phyloP scores from a whole-genome alignment of 2,113 vertebrate species.

The Irena cyanogastra region DNA sequence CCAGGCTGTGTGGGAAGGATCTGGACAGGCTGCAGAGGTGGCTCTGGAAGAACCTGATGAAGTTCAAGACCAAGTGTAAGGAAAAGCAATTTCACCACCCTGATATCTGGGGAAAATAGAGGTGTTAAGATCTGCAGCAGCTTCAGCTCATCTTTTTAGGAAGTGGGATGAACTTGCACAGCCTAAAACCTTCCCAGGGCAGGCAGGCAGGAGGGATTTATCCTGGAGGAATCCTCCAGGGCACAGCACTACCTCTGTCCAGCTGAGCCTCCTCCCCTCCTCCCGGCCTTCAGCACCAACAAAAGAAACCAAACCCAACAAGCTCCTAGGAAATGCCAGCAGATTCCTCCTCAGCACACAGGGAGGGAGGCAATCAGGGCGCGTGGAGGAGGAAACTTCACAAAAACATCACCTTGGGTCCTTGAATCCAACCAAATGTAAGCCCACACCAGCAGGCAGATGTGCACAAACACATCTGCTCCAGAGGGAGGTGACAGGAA shows the following conservation, averaged over 20 bases:
- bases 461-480: not conserved
- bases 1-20: not conserved
- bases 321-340: not conserved
- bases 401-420: not conserved
- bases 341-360: not conserved
- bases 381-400: not conserved
- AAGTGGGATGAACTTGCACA: not conserved
- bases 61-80: not conserved
- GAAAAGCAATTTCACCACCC: not conserved
- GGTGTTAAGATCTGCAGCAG: not conserved
- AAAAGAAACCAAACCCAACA: not conserved
- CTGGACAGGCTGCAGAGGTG: not conserved
- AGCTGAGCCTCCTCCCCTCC: not conserved
- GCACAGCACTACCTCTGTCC: not conserved
- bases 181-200: not conserved
- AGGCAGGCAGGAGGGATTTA: not conserved
- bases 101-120: not conserved
- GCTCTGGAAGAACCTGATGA: not conserved
- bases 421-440: fast-evolving
- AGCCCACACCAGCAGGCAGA: not conserved
- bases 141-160: not conserved
- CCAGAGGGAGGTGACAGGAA: not conserved
- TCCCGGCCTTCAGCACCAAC: not conserved
- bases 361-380: not conserved
- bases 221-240: not conserved